Conservation (phyloP, 2,113 vertebrate species). For the Isichthys henryi region DNA sequence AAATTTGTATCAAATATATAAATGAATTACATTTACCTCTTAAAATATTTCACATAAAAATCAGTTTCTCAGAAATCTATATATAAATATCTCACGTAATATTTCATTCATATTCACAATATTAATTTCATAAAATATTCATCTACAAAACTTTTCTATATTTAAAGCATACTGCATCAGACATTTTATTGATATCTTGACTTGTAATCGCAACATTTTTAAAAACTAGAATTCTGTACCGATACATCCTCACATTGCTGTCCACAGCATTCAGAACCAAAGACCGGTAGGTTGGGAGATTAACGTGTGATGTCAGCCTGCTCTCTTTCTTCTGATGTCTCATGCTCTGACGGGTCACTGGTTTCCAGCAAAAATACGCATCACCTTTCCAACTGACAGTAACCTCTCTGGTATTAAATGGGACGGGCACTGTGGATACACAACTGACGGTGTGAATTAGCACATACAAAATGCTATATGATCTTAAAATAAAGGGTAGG, state of each 20-base stretch:
- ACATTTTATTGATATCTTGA: neutral
- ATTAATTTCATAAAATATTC: neutral
- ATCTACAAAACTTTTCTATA: neutral
- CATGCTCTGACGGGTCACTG: neutral
- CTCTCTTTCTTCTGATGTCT: neutral
- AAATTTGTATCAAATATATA: neutral
- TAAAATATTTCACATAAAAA: neutral
- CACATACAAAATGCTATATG: neutral
- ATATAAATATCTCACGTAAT: neutral
- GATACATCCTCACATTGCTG: neutral
- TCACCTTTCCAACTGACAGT: neutral
- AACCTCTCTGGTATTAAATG: neutral
- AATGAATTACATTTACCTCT: neutral
- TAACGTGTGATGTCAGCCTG: neutral
- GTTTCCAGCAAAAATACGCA: neutral
- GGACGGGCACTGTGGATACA: neutral
- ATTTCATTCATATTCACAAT: neutral
- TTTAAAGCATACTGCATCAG: neutral
- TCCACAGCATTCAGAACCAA: neutral
- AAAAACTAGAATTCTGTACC: neutral
- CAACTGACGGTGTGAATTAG: neutral
- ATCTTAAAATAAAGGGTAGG: neutral
- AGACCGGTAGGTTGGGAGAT: neutral
- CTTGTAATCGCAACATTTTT: neutral
- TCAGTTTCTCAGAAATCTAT: neutral